These are phyloP conservation scores for Cryptomyrus ogoouensis DNA, from an alignment of 2,113 vertebrate species.

Conservation along the genomic window DNA sequence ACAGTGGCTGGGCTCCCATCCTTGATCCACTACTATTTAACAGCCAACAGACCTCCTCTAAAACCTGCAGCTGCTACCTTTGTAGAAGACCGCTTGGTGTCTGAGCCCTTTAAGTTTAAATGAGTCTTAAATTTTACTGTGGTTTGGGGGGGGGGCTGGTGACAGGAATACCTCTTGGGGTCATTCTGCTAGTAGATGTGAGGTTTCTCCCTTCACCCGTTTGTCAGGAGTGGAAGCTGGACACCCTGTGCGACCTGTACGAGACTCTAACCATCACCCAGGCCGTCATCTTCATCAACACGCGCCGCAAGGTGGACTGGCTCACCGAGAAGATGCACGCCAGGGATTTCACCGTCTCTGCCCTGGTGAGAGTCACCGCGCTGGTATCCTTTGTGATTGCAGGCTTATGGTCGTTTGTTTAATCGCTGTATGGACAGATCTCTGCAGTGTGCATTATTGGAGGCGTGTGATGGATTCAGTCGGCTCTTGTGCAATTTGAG, in stretches of 20 bases:
- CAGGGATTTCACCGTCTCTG: conserved; percentile 39
- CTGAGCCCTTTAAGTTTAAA: neutral
- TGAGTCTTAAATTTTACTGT: neutral
- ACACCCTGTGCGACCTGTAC: conserved; percentile 37
- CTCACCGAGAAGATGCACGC: conserved; percentile 41
- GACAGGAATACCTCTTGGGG: neutral
- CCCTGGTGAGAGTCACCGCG: conserved; percentile 17
- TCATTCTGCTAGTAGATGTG: neutral
- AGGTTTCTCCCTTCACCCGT: neutral
- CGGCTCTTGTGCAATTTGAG: neutral
- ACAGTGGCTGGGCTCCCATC: conserved; percentile 34
- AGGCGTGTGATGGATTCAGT: neutral
- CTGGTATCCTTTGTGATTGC: neutral
- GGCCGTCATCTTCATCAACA: conserved; percentile 39
- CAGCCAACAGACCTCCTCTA: conserved; percentile 28
- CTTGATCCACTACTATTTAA: conserved; percentile 38
- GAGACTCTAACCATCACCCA: conserved; percentile 41
- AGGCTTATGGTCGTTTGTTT: neutral
- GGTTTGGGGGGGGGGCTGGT: neutral
- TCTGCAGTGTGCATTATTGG: neutral
- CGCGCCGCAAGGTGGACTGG: conserved; percentile 39
- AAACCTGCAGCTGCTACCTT: neutral
- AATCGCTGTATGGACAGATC: neutral
- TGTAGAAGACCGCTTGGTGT: neutral
- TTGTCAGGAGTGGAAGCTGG: conserved; percentile 38